Conservation (phyloP, 1,140 invertebrate species). For the Brachionus manjavacas region DNA sequence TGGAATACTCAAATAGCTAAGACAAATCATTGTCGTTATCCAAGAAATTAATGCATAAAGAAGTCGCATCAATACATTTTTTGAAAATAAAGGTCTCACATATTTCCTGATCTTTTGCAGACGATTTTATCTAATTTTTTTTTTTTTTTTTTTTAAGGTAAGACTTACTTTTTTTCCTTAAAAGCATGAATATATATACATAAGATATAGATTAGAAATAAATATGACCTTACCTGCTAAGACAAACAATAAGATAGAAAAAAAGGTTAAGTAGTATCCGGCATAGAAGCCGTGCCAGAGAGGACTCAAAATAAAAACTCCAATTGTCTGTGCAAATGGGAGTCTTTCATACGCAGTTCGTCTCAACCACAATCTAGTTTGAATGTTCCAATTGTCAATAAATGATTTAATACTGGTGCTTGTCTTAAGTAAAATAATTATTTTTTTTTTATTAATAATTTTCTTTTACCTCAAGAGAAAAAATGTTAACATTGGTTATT, state of each 20-base stretch:
- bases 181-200: not conserved
- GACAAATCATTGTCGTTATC: not conserved
- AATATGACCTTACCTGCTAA: conserved; percentile 1
- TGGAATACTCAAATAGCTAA: conserved; percentile 12
- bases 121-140: not conserved
- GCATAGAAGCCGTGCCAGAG: conserved; percentile 95
- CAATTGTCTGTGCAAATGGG: conserved; percentile 57
- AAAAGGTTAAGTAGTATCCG: conserved; percentile 91
- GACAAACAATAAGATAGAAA: conserved; percentile 68
- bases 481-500: conserved; percentile 81
- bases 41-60: not conserved
- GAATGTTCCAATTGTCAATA: conserved; percentile 77
- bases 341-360: conserved; percentile 77
- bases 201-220: not conserved
- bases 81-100: not conserved
- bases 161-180: conserved; percentile 15
- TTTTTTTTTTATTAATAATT: not conserved
- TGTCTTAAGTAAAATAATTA: not conserved
- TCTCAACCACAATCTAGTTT: conserved; percentile 74
- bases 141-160: not conserved
- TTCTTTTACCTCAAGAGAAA: conserved; percentile 49
- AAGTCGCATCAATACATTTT: not conserved
- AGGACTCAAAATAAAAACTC: conserved; percentile 80
- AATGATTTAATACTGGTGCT: conserved; percentile 59
- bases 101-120: not conserved